phyloP scores from a whole-genome alignment of 1,140 invertebrate species.

The Hesperophylax magnus region DNA sequence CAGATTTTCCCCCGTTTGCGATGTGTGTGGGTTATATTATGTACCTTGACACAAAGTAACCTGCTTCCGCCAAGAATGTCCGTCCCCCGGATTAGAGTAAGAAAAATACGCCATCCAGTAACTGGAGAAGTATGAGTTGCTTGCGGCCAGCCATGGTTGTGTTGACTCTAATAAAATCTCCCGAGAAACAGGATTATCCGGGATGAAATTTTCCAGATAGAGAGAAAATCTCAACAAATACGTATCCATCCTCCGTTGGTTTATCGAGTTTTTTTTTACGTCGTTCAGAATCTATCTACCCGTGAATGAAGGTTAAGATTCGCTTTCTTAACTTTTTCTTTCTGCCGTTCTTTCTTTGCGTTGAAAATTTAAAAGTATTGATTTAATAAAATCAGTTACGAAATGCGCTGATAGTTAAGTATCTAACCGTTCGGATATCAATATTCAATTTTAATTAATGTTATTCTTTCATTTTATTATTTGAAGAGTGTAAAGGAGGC shows the following conservation, averaged over 20 bases:
- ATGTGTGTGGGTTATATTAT: no score
- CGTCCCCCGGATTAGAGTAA: neutral
- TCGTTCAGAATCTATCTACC: neutral
- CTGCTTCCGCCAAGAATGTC: neutral
- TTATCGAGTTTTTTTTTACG: conserved; percentile 20
- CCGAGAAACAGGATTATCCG: conserved; percentile 29
- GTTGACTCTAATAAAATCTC: conserved; percentile 38
- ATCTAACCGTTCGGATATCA: no score
- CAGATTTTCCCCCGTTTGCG: no score
- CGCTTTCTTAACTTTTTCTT: neutral
- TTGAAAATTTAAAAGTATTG: no score
- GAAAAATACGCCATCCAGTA: neutral
- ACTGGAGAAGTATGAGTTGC: neutral
- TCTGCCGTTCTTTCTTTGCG: neutral
- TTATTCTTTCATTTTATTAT: no score
- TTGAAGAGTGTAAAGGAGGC: no score
- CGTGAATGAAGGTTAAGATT: no score
- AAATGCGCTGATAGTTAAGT: no score
- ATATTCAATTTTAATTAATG: no score
- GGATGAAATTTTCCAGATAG: conserved; percentile 35
- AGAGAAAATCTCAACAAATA: conserved; percentile 38
- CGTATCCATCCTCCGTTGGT: neutral
- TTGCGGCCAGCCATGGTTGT: neutral
- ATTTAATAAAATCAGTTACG: no score
- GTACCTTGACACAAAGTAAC: no score